These are phyloP conservation scores for Cygnus atratus DNA, from an alignment of 2,113 vertebrate genomes.

Conservation along the genomic window DNA sequence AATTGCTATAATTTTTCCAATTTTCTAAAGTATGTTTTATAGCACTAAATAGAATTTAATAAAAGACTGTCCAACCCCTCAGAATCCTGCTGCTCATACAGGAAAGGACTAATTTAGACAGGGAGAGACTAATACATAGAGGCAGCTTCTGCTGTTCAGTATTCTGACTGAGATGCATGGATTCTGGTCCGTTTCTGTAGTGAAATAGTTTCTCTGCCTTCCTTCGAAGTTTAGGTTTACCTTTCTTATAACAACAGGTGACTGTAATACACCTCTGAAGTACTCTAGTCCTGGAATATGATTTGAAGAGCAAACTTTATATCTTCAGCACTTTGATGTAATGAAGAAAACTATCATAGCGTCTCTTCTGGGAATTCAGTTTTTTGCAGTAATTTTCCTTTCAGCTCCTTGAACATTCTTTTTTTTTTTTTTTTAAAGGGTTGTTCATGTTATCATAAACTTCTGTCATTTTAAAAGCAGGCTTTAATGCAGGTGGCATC, in stretches of 20 bases:
- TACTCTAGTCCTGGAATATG: neutral
- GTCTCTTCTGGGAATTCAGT: slow-evolving; percentile 30
- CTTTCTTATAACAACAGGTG: neutral
- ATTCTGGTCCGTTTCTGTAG: neutral
- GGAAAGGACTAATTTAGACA: neutral
- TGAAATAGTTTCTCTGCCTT: neutral
- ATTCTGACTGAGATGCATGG: neutral
- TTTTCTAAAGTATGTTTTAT: neutral
- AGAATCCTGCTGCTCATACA: neutral
- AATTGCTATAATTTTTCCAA: neutral
- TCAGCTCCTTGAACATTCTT: slow-evolving; percentile 14
- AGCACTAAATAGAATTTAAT: neutral
- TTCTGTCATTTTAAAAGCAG: slow-evolving; percentile 23
- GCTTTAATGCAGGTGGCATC: neutral
- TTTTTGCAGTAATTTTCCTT: slow-evolving; percentile 27
- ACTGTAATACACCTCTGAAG: neutral
- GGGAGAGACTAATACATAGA: neutral
- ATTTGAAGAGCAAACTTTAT: slow-evolving; percentile 20
- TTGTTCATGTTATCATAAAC: neutral
- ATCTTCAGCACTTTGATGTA: neutral
- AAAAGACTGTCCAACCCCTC: neutral
- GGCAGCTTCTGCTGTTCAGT: neutral
- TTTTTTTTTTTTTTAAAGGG: neutral
- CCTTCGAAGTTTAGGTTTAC: neutral
- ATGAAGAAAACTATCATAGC: neutral